These are phyloP conservation scores for Ciona savignyi DNA, from an alignment of 23 tunicate genomes.

Conservation along the genomic window DNA sequence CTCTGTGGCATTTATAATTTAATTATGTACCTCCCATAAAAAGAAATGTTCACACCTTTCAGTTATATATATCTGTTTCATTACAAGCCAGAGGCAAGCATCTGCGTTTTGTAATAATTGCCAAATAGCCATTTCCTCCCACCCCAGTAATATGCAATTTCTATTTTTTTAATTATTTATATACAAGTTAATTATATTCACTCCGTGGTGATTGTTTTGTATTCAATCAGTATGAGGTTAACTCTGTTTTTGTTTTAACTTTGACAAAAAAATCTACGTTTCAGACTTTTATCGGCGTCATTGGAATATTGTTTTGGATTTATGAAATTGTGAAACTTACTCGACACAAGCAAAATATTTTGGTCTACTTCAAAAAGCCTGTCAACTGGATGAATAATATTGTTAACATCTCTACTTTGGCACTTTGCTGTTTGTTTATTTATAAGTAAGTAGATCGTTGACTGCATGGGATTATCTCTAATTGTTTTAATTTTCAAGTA, in stretches of 20 bases:
- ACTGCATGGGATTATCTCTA: conserved; percentile 20
- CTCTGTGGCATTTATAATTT: too few relatives aligned
- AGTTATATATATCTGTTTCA: too few relatives aligned
- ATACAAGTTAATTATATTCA: too few relatives aligned
- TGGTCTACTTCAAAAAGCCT: conserved; percentile 15
- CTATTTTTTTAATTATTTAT: too few relatives aligned
- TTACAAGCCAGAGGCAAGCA: too few relatives aligned
- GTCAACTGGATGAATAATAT: conserved; percentile 46
- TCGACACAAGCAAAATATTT: background rate
- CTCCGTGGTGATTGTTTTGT: too few relatives aligned
- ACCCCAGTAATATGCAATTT: too few relatives aligned
- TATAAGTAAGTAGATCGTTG: conserved; percentile 71
- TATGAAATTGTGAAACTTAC: conserved; percentile 45
- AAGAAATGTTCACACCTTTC: too few relatives aligned
- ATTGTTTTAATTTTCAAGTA: conserved; percentile 12
- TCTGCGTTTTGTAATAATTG: too few relatives aligned
- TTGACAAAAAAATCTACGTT: background rate
- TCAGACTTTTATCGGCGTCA: conserved; percentile 47
- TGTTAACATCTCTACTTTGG: conserved; percentile 15
- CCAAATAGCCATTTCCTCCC: too few relatives aligned
- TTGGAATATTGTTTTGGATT: conserved; percentile 39
- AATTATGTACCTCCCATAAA: too few relatives aligned
- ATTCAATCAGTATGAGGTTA: too few relatives aligned
- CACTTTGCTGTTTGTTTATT: conserved; percentile 38
- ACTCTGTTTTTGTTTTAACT: background rate